A percentile compares a stretch with the other conserved stretches of the same genome.
Conservation (phyloP, 2,113 vertebrate species). For the Anhinga rufa region DNA sequence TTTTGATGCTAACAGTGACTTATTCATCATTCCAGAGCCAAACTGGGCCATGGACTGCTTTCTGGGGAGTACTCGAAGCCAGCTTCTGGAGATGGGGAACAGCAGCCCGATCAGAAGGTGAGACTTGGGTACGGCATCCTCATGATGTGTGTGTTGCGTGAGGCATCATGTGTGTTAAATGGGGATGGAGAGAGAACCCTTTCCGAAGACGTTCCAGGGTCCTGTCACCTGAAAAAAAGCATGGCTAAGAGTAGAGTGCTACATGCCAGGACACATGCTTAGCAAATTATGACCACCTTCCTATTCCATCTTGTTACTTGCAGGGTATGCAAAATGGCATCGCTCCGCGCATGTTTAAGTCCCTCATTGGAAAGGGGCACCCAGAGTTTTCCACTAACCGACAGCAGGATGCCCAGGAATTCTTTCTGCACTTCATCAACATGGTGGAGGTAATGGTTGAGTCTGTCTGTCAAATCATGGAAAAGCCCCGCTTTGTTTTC, state of each 20-base stretch:
- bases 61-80: constrained; percentile 97
- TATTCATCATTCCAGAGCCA: constrained; percentile 78
- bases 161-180: not conserved
- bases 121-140: not conserved
- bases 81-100: constrained; percentile 79
- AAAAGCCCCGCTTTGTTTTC: not conserved
- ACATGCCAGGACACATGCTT: not conserved
- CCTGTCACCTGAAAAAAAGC: not conserved
- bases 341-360: constrained; percentile 95
- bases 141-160: not conserved
- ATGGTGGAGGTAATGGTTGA: constrained; percentile 91
- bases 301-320: not conserved
- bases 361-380: constrained; percentile 93
- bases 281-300: not conserved
- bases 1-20: not conserved
- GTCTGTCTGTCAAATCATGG: not conserved
- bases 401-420: constrained; percentile 98
- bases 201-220: not conserved
- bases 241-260: not conserved
- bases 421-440: constrained; percentile 98
- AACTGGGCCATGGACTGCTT: constrained; percentile 90
- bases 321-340: constrained; percentile 94
- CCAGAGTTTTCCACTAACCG: constrained; percentile 97
- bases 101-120: constrained; percentile 86
- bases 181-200: not conserved